These are phyloP conservation scores for Sitta europaea DNA, from an alignment of 2,113 vertebrate genomes.

Conservation along the genomic window DNA sequence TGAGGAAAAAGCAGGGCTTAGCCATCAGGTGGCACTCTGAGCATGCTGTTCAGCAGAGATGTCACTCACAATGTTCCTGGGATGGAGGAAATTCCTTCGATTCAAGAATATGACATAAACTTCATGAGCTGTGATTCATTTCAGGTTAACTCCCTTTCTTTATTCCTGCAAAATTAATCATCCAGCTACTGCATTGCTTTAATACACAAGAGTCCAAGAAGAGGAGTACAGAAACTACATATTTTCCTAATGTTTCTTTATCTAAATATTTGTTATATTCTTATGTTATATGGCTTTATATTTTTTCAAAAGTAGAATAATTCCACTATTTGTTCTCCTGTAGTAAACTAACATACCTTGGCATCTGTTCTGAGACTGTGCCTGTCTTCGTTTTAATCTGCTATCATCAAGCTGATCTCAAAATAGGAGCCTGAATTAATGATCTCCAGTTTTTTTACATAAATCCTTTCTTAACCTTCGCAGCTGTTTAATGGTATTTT, in stretches of 20 bases:
- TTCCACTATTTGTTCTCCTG: background rate
- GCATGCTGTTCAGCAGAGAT: background rate
- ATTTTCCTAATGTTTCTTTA: background rate
- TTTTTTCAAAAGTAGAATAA: background rate
- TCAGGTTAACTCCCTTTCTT: slow-evolving; percentile 40
- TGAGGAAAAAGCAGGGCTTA: background rate
- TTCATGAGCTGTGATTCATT: slow-evolving; percentile 10
- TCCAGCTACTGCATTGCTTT: slow-evolving; percentile 23
- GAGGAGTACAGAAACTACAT: background rate
- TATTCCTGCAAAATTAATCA: slow-evolving; percentile 45
- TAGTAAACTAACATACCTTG: background rate
- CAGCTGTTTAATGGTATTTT: background rate
- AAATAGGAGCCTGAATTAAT: slow-evolving; percentile 29
- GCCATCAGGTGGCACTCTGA: slow-evolving; percentile 61
- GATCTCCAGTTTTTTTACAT: background rate
- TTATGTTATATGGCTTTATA: background rate
- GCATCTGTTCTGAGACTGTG: background rate
- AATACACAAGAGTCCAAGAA: background rate
- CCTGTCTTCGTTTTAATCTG: background rate
- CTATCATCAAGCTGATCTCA: background rate
- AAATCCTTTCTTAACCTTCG: slow-evolving; percentile 33
- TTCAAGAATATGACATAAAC: slow-evolving; percentile 12
- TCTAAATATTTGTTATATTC: background rate
- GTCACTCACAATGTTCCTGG: background rate
- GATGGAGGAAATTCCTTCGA: slow-evolving; percentile 41